Percentiles rank a stretch among this genome's conserved stretches.
These are phyloP conservation scores for Harpagoxenus sublaevis DNA, from an alignment of 2,888 invertebrate species.

Conservation along the genomic window DNA sequence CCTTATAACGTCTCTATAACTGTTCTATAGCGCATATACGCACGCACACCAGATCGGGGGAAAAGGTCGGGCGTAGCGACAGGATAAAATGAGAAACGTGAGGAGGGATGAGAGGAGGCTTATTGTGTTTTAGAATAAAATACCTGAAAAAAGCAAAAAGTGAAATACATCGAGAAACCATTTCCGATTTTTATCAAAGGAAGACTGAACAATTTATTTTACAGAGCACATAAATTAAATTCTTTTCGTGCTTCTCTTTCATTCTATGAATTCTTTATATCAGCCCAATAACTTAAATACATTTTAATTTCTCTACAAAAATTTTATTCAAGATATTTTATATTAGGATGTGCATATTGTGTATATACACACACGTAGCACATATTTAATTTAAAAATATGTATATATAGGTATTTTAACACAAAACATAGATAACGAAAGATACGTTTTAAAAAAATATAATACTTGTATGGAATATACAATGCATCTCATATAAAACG, in stretches of 20 bases:
- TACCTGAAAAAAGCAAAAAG: neutral
- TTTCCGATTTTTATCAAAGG: slow-evolving; percentile 10
- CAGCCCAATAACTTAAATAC: neutral
- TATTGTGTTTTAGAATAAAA: neutral
- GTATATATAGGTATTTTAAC: neutral
- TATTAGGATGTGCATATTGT: neutral
- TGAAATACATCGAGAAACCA: neutral
- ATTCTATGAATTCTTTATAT: neutral
- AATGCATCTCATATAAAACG: neutral
- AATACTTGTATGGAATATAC: neutral
- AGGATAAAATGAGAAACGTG: neutral
- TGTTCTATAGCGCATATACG: neutral
- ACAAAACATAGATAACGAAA: neutral
- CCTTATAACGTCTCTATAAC: slow-evolving; percentile 14
- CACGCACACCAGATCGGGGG: neutral
- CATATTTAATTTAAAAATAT: neutral
- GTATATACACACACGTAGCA: too few species aligned
- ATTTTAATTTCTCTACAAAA: neutral
- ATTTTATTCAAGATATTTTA: neutral
- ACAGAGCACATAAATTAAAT: neutral
- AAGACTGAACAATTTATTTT: neutral
- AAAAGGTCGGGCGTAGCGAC: slow-evolving; percentile 41
- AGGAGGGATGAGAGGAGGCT: neutral
- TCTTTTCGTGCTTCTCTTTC: neutral
- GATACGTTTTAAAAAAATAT: neutral